Conservation (phyloP, 2,797 vertebrate species). For the Takifugu rubripes region DNA sequence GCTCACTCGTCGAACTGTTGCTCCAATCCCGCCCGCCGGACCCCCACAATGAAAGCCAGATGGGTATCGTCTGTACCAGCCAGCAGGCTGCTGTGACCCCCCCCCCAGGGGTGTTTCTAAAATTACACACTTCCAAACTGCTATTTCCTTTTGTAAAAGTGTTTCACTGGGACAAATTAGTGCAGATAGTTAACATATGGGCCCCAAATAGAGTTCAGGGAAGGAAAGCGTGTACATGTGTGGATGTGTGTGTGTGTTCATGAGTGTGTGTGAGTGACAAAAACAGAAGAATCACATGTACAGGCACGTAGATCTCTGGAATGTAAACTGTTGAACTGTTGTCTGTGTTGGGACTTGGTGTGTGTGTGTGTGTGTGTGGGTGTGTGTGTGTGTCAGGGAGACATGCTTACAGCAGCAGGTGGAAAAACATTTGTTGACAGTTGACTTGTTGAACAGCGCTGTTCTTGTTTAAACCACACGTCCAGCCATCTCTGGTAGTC, state of each 20-base stretch:
- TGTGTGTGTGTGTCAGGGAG: constrained; percentile 14
- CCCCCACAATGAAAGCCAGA: constrained; percentile 71
- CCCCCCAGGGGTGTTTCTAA: constrained; percentile 76
- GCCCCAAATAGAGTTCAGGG: constrained; percentile 48
- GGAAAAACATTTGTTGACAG: constrained; percentile 59
- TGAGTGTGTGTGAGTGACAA: constrained; percentile 3
- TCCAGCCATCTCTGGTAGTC: not conserved
- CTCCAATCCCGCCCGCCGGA: constrained; percentile 9
- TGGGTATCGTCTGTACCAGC: constrained; percentile 53
- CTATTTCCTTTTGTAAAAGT: constrained; percentile 79
- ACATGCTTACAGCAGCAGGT: constrained; percentile 50
- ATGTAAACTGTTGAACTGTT: constrained; percentile 54
- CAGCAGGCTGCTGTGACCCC: constrained; percentile 65
- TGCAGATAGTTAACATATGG: constrained; percentile 79
- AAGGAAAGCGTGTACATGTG: constrained; percentile 7
- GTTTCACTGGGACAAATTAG: constrained; percentile 80
- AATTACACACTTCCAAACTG: constrained; percentile 81
- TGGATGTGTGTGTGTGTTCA: constrained; percentile 6
- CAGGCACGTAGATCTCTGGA: constrained; percentile 29
- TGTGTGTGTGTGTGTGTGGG: constrained; percentile 17
- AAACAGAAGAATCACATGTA: not conserved
- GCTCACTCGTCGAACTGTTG: constrained; percentile 13
- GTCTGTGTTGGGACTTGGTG: constrained; percentile 31
- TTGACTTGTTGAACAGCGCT: constrained; percentile 38
- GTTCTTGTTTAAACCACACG: constrained; percentile 13